A percentile compares a stretch with the other conserved stretches of the same genome.
Conservation (phyloP, 2,888 invertebrate genomes). For the Heteromyza rotundicornis region DNA sequence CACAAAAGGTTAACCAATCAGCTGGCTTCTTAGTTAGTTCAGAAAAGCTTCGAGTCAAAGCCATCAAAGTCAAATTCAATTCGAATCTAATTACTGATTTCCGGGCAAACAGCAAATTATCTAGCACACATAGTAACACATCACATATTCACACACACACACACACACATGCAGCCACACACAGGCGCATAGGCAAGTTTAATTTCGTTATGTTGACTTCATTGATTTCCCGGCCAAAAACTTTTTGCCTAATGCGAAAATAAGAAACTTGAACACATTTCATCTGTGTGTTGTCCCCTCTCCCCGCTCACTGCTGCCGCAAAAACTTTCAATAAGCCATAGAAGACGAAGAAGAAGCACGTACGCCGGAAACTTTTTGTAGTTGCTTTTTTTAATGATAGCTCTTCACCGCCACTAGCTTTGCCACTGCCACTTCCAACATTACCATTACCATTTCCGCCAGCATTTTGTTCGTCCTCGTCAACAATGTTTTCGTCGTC, state of each 20-base stretch:
- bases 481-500: neutral
- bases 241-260: constrained; percentile 1
- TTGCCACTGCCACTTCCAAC: too few relatives aligned
- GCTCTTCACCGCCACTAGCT: too few relatives aligned
- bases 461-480: neutral
- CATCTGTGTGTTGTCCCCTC: neutral
- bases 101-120: neutral
- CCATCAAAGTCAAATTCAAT: constrained; percentile 2
- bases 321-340: neutral
- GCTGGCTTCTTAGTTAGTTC: too few relatives aligned
- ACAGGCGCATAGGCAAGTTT: neutral
- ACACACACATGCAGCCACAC: neutral
- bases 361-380: too few relatives aligned
- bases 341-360: too few relatives aligned
- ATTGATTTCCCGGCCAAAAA: neutral
- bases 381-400: too few relatives aligned
- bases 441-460: neutral
- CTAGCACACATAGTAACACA: neutral
- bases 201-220: constrained; percentile 4
- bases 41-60: too few relatives aligned
- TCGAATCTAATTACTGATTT: neutral
- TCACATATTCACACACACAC: neutral
- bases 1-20: too few relatives aligned
- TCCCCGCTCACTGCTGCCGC: neutral
- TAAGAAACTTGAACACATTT: neutral